These are phyloP conservation scores for Dilophus febrilis DNA, from an alignment of 2,888 invertebrate genomes.

Conservation along the genomic window DNA sequence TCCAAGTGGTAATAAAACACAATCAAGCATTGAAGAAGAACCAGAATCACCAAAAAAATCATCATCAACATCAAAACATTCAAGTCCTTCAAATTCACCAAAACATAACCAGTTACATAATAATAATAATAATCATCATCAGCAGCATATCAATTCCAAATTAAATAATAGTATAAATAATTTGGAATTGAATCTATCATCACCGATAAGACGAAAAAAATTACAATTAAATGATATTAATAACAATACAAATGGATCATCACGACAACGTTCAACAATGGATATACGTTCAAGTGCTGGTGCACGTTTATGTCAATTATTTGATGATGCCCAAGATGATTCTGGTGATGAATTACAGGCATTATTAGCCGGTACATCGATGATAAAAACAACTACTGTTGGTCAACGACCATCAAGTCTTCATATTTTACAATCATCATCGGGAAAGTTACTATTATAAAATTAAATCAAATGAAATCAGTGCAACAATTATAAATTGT, in stretches of 20 bases:
- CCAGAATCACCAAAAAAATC: constrained; percentile 17
- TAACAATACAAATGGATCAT: neutral
- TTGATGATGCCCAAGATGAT: constrained; percentile 11
- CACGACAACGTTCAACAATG: constrained; percentile 10
- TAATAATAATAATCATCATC: constrained; percentile 9
- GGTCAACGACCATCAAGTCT: constrained; percentile 6
- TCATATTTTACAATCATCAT: constrained; percentile 5
- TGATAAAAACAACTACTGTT: no score
- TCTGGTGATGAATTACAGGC: constrained; percentile 14
- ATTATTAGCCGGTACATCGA: no score
- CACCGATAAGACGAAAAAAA: constrained; percentile 14
- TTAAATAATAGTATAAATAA: constrained; percentile 6
- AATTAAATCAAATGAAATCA: constrained; percentile 1
- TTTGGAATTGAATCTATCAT: no score
- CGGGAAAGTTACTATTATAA: constrained; percentile 1
- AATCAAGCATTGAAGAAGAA: constrained; percentile 19
- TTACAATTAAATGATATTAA: constrained; percentile 6
- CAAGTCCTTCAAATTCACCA: constrained; percentile 17
- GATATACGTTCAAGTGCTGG: constrained; percentile 17
- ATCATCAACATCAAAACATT: constrained; percentile 15
- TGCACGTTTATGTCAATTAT: constrained; percentile 14
- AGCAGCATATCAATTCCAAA: constrained; percentile 2
- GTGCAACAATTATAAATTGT: neutral
- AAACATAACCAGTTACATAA: constrained; percentile 11
- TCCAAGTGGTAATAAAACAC: constrained; percentile 17